Evolutionary conservation across 1,140 invertebrate genomes (phyloP), one percentile per base, ranked within the genome.

Genomic region (Trypoxylus dichotomus): DNA sequence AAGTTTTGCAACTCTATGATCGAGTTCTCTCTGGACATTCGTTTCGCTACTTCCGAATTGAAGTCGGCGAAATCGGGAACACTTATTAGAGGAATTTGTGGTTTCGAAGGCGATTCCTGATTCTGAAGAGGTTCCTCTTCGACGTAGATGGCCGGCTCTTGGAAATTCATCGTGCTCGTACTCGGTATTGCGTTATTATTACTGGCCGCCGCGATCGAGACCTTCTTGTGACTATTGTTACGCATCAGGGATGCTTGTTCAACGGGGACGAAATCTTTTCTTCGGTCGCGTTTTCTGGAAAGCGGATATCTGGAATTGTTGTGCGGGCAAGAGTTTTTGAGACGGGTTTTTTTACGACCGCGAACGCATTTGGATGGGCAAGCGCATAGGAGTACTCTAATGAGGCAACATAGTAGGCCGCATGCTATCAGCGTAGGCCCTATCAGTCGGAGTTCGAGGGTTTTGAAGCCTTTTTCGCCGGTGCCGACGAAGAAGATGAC

Each of bases 391-490:
- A 88, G 84, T 76, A 91, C 89, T 77, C 90, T 87, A 77, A 91
- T 85, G 78, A 90, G 79, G 83, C 90, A 91, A 82, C 89, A 90
- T 58, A 88, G 85, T 75, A 90, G 85, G 27, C 90, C 90, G 63
- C 88, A 89, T 37, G 88, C 86, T 79, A 90, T 89, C 77, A 87
- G 74, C 21, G 93, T 93, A 47, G 95, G 95, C 47, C 94, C 95
- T 85, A 96, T 94, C 78, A 95, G 89, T 76, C 93, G 90, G 71
- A 96, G 87, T 85, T 95, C 94, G 54, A 93, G 90, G 72, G 94
- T 95, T 86, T 95, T 93, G 89, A 96, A 96, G 81, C 94, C 94
- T 87, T 95, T 95, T 86, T 96, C 95, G 79, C 95, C 94, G 73
- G 94, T 94, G 79, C 95, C 95, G 27, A 96, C 94, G 87, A 96